These are phyloP conservation scores for Phrixothrix hirtus DNA, from an alignment of 2,888 invertebrate species.

Conservation along the genomic window DNA sequence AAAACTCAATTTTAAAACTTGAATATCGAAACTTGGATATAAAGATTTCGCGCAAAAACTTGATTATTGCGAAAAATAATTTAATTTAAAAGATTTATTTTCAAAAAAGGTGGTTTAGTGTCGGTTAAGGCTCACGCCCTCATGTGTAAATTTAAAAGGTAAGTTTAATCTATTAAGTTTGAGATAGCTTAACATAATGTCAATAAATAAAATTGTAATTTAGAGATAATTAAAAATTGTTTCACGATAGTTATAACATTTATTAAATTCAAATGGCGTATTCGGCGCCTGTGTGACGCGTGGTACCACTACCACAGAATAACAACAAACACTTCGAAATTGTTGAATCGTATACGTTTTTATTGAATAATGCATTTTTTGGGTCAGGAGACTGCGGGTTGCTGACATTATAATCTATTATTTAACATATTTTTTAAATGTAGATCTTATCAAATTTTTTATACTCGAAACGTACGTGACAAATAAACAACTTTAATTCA, in stretches of 20 bases:
- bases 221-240: background rate
- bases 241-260: slow-evolving; percentile 1
- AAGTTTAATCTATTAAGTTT: too few relatives aligned
- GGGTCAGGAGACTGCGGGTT: slow-evolving; percentile 11
- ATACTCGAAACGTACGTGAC: background rate
- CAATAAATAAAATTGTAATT: background rate
- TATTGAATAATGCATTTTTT: slow-evolving; percentile 15
- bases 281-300: slow-evolving; percentile 13
- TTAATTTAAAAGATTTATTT: too few relatives aligned
- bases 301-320: slow-evolving; percentile 8
- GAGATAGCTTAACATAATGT: too few relatives aligned
- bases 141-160: too few relatives aligned
- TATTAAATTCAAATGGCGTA: slow-evolving; percentile 14
- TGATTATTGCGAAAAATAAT: too few relatives aligned
- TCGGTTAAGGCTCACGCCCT: too few relatives aligned
- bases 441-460: background rate
- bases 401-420: slow-evolving; percentile 8
- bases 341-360: slow-evolving; percentile 8
- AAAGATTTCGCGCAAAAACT: too few relatives aligned
- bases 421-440: background rate
- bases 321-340: slow-evolving; percentile 10
- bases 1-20: too few relatives aligned
- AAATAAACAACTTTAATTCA: too few relatives aligned
- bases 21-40: too few relatives aligned
- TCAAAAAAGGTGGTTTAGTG: too few relatives aligned